Evolutionary conservation across 2,888 invertebrate species (phyloP).

Genomic region (Trachelus troglodyta): DNA sequence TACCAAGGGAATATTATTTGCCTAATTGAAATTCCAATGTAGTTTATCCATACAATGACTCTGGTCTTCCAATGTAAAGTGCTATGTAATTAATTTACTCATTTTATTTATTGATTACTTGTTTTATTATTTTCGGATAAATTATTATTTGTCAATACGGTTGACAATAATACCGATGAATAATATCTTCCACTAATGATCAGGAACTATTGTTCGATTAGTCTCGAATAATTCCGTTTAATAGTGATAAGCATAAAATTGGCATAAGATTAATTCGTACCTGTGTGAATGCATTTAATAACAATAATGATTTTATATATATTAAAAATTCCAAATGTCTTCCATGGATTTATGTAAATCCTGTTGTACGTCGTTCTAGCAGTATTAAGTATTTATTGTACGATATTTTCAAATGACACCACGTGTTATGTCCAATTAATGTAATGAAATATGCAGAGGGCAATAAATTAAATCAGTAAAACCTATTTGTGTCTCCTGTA

Average conservation of each 20-base stretch:
- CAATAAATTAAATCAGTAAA: not conserved
- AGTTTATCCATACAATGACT: not conserved
- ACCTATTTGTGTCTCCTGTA: not conserved
- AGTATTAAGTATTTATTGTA: not conserved
- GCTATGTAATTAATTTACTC: not conserved
- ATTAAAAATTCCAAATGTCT: not conserved
- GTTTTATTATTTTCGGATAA: not conserved
- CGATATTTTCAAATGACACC: not conserved
- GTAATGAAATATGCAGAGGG: not conserved
- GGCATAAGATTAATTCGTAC: not conserved
- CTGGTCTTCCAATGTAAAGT: not conserved
- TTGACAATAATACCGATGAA: not conserved
- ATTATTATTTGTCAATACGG: not conserved
- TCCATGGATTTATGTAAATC: not conserved
- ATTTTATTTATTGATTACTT: not conserved
- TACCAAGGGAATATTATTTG: conserved; percentile 61
- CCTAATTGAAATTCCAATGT: conserved; percentile 45
- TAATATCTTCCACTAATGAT: not conserved
- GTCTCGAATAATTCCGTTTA: too few relatives aligned
- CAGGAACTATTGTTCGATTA: not conserved
- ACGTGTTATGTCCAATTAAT: not conserved
- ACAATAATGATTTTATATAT: not conserved
- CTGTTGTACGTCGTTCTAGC: not conserved
- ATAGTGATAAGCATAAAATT: not conserved
- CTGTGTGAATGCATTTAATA: not conserved